phyloP scores from a whole-genome alignment of 2,888 invertebrate species.

The Stramonita haemastoma region DNA sequence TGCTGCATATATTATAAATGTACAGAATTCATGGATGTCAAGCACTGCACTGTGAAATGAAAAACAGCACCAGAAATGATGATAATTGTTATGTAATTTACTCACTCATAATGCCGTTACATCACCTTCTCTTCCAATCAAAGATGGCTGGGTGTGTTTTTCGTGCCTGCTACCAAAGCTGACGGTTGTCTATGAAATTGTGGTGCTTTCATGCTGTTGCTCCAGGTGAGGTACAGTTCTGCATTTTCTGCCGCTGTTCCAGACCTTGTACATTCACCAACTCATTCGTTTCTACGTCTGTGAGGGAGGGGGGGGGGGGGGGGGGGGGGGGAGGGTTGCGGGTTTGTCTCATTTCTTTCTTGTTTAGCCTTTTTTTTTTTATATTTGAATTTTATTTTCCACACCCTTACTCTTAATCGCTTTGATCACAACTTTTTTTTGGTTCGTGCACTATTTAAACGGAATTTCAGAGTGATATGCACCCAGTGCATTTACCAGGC shows the following conservation, averaged over 20 bases:
- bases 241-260: neutral
- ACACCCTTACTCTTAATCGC: neutral
- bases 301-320: neutral
- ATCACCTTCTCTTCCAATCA: no score
- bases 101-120: neutral
- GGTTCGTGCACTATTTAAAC: no score
- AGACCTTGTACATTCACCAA: neutral
- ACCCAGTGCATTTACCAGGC: no score
- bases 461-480: neutral
- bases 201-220: conserved; percentile 23
- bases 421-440: neutral
- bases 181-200: neutral
- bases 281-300: neutral
- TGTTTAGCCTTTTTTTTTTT: neutral
- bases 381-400: neutral
- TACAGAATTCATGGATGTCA: neutral
- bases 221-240: neutral
- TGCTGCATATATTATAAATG: neutral
- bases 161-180: neutral
- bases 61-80: neutral
- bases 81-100: neutral
- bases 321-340: no score
- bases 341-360: no score
- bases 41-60: neutral
- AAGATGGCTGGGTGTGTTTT: neutral